phyloP scores from a whole-genome alignment of 92 coral and sea anemone species.

The Phenganax stokvisi region DNA sequence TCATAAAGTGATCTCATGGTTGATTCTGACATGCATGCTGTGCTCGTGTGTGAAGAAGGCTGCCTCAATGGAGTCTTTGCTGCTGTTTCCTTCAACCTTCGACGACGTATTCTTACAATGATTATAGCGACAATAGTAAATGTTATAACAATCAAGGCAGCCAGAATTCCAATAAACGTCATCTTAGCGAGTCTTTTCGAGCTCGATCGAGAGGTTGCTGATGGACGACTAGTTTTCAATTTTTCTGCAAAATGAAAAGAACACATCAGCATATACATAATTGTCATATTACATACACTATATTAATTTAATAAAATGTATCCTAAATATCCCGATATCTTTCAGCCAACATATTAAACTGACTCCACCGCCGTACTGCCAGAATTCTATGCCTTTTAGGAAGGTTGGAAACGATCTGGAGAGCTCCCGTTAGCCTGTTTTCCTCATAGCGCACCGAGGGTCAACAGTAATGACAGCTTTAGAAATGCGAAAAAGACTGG shows the following conservation, averaged over 20 bases:
- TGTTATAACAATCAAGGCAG: conserved; percentile 63
- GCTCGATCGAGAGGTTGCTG: conserved; percentile 9
- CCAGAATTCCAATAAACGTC: conserved; percentile 76
- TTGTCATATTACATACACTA: no score
- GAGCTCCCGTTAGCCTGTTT: no score
- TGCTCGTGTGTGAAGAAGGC: conserved; percentile 67
- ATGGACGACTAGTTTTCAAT: not conserved
- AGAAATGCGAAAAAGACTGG: no score
- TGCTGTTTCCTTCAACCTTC: conserved; percentile 10
- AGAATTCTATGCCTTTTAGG: no score
- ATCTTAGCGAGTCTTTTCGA: conserved; percentile 55
- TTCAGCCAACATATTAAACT: no score
- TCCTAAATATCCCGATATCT: no score
- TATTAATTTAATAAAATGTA: no score
- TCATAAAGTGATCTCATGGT: conserved; percentile 63
- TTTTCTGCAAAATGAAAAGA: not conserved
- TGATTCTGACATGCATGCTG: conserved; percentile 87
- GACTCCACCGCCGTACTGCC: no score
- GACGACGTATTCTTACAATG: conserved; percentile 75
- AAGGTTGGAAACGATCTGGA: no score
- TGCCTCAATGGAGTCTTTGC: conserved; percentile 16
- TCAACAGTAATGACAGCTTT: no score
- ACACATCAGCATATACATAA: not conserved
- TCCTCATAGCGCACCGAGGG: no score
- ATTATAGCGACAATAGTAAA: conserved; percentile 66